phyloP scores from a whole-genome alignment of 2,888 invertebrate species.

The Phorcus lineatus region DNA sequence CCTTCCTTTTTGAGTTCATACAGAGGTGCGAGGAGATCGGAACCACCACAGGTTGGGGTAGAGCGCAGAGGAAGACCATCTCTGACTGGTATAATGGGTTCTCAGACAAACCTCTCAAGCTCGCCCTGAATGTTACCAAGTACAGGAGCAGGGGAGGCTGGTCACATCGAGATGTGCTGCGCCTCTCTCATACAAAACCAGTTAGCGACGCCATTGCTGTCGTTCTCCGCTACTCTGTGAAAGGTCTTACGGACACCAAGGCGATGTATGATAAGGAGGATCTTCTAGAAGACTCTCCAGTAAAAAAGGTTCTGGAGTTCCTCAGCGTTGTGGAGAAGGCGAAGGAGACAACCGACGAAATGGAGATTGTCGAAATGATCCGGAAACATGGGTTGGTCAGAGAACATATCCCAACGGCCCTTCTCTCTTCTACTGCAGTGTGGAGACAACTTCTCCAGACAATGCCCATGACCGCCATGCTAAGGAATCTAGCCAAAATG shows the following conservation, averaged over 20 bases:
- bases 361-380: slow-evolving; percentile 57
- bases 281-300: slow-evolving; percentile 29
- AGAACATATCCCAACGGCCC: slow-evolving; percentile 83
- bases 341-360: slow-evolving; percentile 50
- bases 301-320: slow-evolving; percentile 51
- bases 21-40: slow-evolving; percentile 79
- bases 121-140: slow-evolving; percentile 82
- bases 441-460: slow-evolving; percentile 73
- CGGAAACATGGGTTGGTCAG: slow-evolving; percentile 79
- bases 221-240: slow-evolving; percentile 52
- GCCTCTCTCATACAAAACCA: slow-evolving; percentile 63
- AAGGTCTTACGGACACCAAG: slow-evolving; percentile 56
- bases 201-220: slow-evolving; percentile 43
- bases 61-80: slow-evolving; percentile 82
- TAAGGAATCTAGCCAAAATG: slow-evolving; percentile 72
- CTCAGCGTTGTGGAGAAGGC: slow-evolving; percentile 66
- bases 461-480: slow-evolving; percentile 75
- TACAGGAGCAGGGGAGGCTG: slow-evolving; percentile 82
- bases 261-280: slow-evolving; percentile 41
- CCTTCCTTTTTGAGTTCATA: slow-evolving; percentile 82
- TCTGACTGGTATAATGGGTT: slow-evolving; percentile 80
- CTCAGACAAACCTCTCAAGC: slow-evolving; percentile 77
- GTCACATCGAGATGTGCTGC: slow-evolving; percentile 84
- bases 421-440: slow-evolving; percentile 82
- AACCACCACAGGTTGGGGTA: slow-evolving; percentile 78